Evolutionary conservation across 2,797 vertebrate species (phyloP), one percentile per base, ranked within the genome.

Genomic region (Danio choprae): DNA sequence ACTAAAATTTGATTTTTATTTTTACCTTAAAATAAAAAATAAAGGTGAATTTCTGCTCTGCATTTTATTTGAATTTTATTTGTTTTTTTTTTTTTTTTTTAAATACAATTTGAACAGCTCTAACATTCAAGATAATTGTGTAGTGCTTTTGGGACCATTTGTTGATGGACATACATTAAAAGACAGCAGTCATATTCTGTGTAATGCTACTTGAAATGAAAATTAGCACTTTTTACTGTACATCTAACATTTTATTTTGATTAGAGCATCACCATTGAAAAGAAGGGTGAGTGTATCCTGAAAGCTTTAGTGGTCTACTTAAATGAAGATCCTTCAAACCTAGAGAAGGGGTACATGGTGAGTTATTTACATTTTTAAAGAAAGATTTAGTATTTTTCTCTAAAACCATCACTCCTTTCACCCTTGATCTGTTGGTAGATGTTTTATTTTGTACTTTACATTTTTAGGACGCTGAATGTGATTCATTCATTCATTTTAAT

Each of bases 201-300:
- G 48, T 51, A 16, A 51, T 51, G 48, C 1, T 51, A 51, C 48
- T 16, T 51, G n/a, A 51, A 51, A 16, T 16, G 6, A n/a, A n/a
- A n/a, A n/a, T 51, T 15, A 51, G 48, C 51, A n/a, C n/a, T n/a
- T n/a, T n/a, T n/a, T n/a, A n/a, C n/a, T 16, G 48, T n/a, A 51
- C 15, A n/a, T 48, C 9, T 11, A 16, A 41, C 11, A 38, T 64
- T 64, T 41, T 15, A 38, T 64, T 40, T 64, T 64, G 11, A 10
- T 64, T 64, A 40, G 15, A 64, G 60, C 36, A 41, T 64, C 60
- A 41, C 36, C 36, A 40, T n/a, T 64, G 64, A 68, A 68, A 68
- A 68, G 44, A 68, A 68, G 43, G 16, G 41, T 43, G 64, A 68
- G 44, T 68, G 41, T 40, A 68, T 68, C n/a, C 64, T 46, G 43